Base-by-base conservation (phyloP, 2,113 vertebrate genomes). In the Oncorhynchus nerka region DNA sequence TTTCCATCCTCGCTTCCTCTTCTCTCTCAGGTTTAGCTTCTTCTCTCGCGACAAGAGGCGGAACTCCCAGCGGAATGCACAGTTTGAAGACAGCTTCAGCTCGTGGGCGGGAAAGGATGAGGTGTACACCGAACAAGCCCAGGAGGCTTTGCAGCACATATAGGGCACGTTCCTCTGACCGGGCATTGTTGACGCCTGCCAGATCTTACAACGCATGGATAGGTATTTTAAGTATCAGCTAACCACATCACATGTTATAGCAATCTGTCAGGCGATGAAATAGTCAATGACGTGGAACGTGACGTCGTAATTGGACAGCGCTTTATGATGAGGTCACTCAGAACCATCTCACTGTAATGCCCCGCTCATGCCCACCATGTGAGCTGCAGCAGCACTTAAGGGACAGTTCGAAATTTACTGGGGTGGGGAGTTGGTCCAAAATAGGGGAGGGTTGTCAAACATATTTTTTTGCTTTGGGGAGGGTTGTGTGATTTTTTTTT, bases 1-100 rank as follows among this genome's bases (percentile, higher is more conserved):
- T 78, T 32, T 75, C 34, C 1, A 0, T 11, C 16, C 64, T 45
- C 16, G 15, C 55, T 66, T 70, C 68, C 39, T 70, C 19, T 57
- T 8, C 26, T 19, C 0, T 71, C 74, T 69, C 86, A 99, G 98
- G 94, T 99, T 99, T 98, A 99, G 95, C 83, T 98, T 99, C 93
- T 98, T 99, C 93, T 99, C 96, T 1, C 94, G 97, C 0, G 97
- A 99, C 76, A 99, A 99, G 88, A 95, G 91, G 85, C 94, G 95
- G 9, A 85, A 91, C 88, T 91, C 90, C 68, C 97, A 94, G 92
- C 93, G 88, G 65, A 83, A 73, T 0, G 68, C 77, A 0, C 91
- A 92, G 81, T 84, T 94, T 67, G 95, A 94, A 9, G 93, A 85
- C 70, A 86, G 93, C 68, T 92, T 94, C 2, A 90, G 95, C 79